Conservation (phyloP, 2,888 invertebrate species). For the Troides aeacus region DNA sequence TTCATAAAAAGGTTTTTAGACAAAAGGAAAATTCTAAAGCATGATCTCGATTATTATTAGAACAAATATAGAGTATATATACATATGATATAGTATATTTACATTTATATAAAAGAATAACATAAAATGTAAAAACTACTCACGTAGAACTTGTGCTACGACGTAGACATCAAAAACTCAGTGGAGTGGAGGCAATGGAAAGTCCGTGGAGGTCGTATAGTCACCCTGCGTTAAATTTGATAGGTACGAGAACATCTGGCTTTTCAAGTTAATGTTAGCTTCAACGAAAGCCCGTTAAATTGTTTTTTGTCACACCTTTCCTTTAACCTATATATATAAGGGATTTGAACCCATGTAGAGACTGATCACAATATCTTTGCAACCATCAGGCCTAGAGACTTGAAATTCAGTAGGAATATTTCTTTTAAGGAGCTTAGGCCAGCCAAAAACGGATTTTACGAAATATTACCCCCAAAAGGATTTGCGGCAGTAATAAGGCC, state of each 20-base stretch:
- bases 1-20: too few relatives aligned
- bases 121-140: background rate
- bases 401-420: too few relatives aligned
- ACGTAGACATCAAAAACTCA: conserved; percentile 12
- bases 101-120: background rate
- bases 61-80: too few relatives aligned
- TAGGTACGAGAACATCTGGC: conserved; percentile 17
- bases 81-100: background rate
- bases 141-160: conserved; percentile 3
- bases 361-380: too few relatives aligned
- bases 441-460: too few relatives aligned
- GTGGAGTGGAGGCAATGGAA: conserved; percentile 21
- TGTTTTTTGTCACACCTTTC: background rate
- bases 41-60: too few relatives aligned
- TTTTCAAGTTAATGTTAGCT: conserved; percentile 11
- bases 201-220: conserved; percentile 17
- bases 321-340: conserved; percentile 8
- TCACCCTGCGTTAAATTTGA: conserved; percentile 22
- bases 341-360: too few relatives aligned
- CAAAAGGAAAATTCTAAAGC: too few relatives aligned
- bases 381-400: too few relatives aligned
- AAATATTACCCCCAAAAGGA: too few relatives aligned
- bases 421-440: too few relatives aligned
- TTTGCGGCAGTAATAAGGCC: too few relatives aligned
- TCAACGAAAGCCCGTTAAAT: background rate